Evolutionary conservation across 2,113 vertebrate species (phyloP).

Genomic region (Alosa alosa): DNA sequence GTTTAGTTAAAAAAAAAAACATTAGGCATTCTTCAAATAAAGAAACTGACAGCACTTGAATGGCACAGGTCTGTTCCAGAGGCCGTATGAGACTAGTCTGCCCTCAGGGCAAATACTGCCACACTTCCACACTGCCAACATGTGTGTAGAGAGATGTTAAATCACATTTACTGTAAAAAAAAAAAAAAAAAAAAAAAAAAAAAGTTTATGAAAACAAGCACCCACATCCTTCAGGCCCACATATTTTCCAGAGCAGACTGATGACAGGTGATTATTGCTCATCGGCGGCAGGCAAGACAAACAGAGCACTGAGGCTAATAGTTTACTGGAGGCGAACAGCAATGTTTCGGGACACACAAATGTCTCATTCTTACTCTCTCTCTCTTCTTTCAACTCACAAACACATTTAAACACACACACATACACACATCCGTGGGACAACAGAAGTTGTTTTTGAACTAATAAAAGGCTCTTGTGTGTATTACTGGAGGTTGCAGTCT

Average conservation of each 20-base stretch:
- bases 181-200: background rate
- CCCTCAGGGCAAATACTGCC: background rate
- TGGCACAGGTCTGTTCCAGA: background rate
- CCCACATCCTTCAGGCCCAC: background rate
- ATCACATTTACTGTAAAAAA: background rate
- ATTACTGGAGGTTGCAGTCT: background rate
- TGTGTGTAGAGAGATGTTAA: too few relatives aligned
- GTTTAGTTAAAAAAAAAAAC: background rate
- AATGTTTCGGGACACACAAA: background rate
- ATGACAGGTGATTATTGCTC: background rate
- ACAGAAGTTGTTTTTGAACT: background rate
- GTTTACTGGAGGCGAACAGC: background rate
- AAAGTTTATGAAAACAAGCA: background rate
- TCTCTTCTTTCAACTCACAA: background rate
- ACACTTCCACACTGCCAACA: background rate
- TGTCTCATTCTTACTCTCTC: background rate
- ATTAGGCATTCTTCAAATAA: background rate
- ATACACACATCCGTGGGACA: background rate
- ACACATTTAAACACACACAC: background rate
- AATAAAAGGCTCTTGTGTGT: background rate
- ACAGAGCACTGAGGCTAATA: background rate
- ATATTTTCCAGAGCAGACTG: background rate
- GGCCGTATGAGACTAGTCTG: background rate
- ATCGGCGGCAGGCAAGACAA: background rate
- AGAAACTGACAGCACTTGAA: background rate